Evolutionary conservation across 1,140 invertebrate genomes (phyloP).

Genomic region (Pentalonia nigronervosa): DNA sequence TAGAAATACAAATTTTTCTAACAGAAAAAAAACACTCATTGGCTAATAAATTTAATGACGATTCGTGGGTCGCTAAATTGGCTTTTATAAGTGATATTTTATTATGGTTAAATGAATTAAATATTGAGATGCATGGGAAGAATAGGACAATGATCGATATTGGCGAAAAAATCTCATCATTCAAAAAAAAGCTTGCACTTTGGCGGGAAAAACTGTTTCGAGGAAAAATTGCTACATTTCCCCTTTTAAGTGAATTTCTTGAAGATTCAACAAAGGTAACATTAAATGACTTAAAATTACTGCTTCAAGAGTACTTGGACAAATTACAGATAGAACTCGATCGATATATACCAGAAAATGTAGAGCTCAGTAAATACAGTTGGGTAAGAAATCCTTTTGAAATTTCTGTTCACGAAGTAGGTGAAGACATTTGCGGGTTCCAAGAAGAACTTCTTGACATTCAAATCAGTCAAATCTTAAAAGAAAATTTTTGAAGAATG

Average conservation of each 20-base stretch:
- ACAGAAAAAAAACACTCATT: neutral
- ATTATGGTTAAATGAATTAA: neutral
- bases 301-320: slow-evolving; percentile 10
- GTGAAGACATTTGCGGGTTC: neutral
- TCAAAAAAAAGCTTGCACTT: neutral
- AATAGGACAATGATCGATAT: neutral
- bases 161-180: neutral
- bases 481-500: neutral
- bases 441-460: slow-evolving; percentile 20
- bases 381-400: neutral
- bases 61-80: neutral
- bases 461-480: neutral
- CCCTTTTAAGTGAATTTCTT: neutral
- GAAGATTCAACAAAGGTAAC: neutral
- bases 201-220: neutral
- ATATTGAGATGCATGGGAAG: neutral
- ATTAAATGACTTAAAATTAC: slow-evolving; percentile 10
- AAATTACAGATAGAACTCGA: slow-evolving; percentile 9
- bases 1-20: neutral
- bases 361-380: slow-evolving; percentile 33
- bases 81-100: neutral
- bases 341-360: slow-evolving; percentile 6
- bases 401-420: slow-evolving; percentile 10
- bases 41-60: neutral
- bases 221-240: neutral